A percentile compares a stretch with the other conserved stretches of the same genome.
Conservation (phyloP, 35 echinoderm and acorn worm genomes). For the Ophiothrix spiculata region DNA sequence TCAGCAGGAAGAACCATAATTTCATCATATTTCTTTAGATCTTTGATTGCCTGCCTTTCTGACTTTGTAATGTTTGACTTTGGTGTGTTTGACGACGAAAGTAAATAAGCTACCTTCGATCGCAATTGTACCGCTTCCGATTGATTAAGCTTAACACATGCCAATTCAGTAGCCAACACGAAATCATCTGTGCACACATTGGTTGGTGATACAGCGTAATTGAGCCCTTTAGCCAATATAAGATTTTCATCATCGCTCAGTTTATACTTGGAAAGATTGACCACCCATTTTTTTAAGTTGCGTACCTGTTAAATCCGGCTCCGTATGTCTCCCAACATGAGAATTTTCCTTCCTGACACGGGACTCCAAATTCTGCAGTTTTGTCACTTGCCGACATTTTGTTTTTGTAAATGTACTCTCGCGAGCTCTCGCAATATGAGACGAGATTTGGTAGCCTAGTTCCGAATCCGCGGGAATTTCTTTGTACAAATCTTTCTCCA, state of each 20-base stretch:
- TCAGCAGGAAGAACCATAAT: background rate
- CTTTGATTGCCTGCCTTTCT: background rate
- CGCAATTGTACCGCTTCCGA: background rate
- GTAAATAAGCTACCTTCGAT: too few relatives aligned
- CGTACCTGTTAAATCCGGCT: too few relatives aligned
- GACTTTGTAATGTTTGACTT: background rate
- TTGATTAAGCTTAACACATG: background rate
- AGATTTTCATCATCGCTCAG: background rate
- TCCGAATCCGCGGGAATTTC: too few relatives aligned
- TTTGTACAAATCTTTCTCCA: too few relatives aligned
- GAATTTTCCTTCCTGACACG: too few relatives aligned
- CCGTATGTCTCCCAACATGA: too few relatives aligned
- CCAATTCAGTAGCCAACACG: background rate
- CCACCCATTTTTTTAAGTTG: too few relatives aligned
- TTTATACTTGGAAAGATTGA: background rate
- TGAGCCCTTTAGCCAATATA: background rate
- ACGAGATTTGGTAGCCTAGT: too few relatives aligned
- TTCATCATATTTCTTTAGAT: background rate
- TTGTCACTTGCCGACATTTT: too few relatives aligned
- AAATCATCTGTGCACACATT: background rate
- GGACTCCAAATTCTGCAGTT: too few relatives aligned
- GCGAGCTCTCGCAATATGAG: too few relatives aligned
- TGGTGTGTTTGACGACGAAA: background rate
- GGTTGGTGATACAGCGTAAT: background rate
- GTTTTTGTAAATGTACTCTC: too few relatives aligned